Evolutionary conservation across 2,797 vertebrate species (phyloP), one percentile per base, ranked within the genome.

Genomic region (Pelodytes ibericus): DNA sequence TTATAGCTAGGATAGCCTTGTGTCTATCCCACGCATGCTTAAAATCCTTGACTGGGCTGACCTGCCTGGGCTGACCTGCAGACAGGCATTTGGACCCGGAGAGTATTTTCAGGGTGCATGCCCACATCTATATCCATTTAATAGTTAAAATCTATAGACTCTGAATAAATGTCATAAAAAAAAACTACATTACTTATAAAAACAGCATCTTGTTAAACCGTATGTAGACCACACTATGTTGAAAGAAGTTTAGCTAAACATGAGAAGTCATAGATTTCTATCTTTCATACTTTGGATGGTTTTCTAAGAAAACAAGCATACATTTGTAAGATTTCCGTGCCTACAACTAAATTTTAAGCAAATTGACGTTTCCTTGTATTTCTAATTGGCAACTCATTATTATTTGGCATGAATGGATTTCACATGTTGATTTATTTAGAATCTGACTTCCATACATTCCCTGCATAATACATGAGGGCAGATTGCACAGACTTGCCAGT

Each of bases 381-480:
- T 33, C 2, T 71, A 66, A 77, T 72, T 77, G 75, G 75, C 61
- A 24, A 66, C 16, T 71, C 60, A 51, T 72, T 77, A 60, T 72
- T 65, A 30, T 71, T 66, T 77, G 60, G 75, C 61, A 72, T n/a
- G 27, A 3, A 15, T 6, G n/a, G 5, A 41, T 26, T 47, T 47
- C 60, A 47, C 68, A 71, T 71, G 61, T 77, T 77, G 75, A 65
- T 77, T 70, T 77, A 64, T 66, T 77, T 66, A 77, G 36, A 47
- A 51, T 65, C 49, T 72, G 44, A 71, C 69, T 71, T 77, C 61
- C 26, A 66, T 77, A 49, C 75, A 77, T 77, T 72, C 75, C 75
- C 75, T 77, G 61, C 68, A 77, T 77, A 71, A 77, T 66, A 77
- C 68, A 77, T 77, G 75, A 77, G 49, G 29, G 44, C 22, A 5